Conservation (phyloP, 1,140 invertebrate species). For the Globodera ellingtonae region DNA sequence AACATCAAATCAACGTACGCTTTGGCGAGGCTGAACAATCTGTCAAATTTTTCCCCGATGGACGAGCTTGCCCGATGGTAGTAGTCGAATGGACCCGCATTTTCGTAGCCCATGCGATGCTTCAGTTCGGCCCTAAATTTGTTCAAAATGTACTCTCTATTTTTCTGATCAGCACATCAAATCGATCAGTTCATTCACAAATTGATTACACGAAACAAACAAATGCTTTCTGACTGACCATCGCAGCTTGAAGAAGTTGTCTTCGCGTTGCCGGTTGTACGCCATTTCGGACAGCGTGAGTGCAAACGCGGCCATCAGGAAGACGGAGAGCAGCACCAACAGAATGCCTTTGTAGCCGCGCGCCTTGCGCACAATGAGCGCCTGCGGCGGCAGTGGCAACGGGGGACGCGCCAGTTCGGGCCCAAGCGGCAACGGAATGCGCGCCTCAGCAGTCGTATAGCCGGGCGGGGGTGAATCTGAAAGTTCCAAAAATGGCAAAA, state of each 20-base stretch:
- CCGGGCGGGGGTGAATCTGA: slow-evolving; percentile 43
- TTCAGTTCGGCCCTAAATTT: slow-evolving; percentile 54
- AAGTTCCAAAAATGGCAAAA: slow-evolving; percentile 11
- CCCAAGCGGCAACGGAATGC: slow-evolving; percentile 47
- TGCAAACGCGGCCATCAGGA: slow-evolving; percentile 59
- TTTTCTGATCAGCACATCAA: background rate
- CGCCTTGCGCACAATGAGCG: slow-evolving; percentile 54
- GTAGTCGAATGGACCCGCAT: slow-evolving; percentile 24
- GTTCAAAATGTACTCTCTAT: background rate
- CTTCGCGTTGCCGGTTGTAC: slow-evolving; percentile 61
- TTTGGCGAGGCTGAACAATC: slow-evolving; percentile 20
- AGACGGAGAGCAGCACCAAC: slow-evolving; percentile 58
- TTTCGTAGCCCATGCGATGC: slow-evolving; percentile 51
- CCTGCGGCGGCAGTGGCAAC: slow-evolving; percentile 25
- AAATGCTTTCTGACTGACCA: slow-evolving; percentile 31
- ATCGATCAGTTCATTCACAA: background rate
- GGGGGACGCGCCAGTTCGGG: slow-evolving; percentile 44
- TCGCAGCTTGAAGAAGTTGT: slow-evolving; percentile 62
- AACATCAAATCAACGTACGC: background rate
- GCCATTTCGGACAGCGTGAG: slow-evolving; percentile 60
- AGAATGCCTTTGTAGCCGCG: slow-evolving; percentile 61
- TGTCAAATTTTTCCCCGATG: slow-evolving; percentile 25
- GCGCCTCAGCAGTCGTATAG: slow-evolving; percentile 22
- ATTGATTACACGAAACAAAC: background rate
- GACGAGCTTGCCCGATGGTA: slow-evolving; percentile 26